phyloP scores from a whole-genome alignment of 2,113 vertebrate species.

The Pongo abelii region DNA sequence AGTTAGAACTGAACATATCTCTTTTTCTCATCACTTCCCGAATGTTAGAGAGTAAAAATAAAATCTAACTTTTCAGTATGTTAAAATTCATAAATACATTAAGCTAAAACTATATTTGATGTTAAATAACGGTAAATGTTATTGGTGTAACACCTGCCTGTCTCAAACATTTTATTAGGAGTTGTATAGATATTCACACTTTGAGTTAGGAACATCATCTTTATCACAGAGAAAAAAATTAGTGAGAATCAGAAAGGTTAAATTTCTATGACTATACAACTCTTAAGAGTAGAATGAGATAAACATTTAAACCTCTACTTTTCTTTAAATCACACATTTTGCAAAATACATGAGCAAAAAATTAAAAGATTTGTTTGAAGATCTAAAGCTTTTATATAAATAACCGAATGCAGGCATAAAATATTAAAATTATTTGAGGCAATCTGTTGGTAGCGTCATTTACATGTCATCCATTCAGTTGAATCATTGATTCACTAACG shows the following conservation, averaged over 20 bases:
- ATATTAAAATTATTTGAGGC: background rate
- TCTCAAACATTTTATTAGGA: background rate
- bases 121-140: background rate
- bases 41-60: background rate
- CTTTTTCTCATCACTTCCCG: background rate
- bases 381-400: background rate
- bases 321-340: background rate
- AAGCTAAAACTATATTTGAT: background rate
- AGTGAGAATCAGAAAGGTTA: background rate
- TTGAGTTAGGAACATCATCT: background rate
- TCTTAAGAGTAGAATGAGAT: background rate
- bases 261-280: background rate
- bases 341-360: background rate
- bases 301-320: background rate
- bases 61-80: background rate
- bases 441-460: too few relatives aligned
- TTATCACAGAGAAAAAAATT: background rate
- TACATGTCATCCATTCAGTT: background rate
- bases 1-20: background rate
- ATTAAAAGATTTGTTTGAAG: background rate
- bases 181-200: background rate
- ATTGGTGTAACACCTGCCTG: background rate
- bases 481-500: background rate
- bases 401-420: background rate
- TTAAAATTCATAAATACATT: background rate